Evolutionary conservation across 2,888 invertebrate species (phyloP).

Genomic region (Melanotus villosus): DNA sequence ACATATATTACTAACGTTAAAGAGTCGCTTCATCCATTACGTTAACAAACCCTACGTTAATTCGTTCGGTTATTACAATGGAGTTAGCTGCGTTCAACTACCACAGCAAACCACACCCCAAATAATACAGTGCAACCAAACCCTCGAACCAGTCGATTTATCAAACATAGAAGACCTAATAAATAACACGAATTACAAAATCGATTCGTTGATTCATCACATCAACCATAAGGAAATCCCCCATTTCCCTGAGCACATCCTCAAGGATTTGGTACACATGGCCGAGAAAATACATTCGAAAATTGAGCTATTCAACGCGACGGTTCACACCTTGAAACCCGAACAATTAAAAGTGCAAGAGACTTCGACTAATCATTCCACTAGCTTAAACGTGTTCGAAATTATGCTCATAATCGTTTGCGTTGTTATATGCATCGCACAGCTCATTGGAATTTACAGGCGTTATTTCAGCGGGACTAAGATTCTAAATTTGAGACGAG

Average conservation of each 20-base stretch:
- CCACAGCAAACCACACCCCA: not conserved
- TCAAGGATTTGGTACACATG: not conserved
- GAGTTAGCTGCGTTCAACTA: constrained; percentile 13
- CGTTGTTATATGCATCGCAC: constrained; percentile 23
- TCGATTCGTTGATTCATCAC: not conserved
- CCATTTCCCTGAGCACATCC: not conserved
- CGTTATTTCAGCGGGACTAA: not conserved
- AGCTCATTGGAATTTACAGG: constrained; percentile 16
- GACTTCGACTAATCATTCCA: not conserved
- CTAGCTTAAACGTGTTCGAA: constrained; percentile 18
- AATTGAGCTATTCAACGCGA: not conserved
- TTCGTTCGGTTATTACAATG: constrained; percentile 12
- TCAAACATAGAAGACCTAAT: not conserved
- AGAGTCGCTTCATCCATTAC: not conserved
- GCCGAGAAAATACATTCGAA: not conserved
- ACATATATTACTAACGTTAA: not conserved
- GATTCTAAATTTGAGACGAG: not conserved
- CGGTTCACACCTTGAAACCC: not conserved
- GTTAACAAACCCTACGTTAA: not conserved
- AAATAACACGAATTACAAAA: constrained; percentile 3
- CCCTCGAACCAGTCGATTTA: not conserved
- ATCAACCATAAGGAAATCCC: not conserved
- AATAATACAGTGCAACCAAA: not conserved
- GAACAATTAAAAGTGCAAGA: not conserved
- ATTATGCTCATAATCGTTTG: constrained; percentile 24